Percentiles rank a stretch among this genome's conserved stretches.
phyloP scores from a whole-genome alignment of 2,113 vertebrate genomes.

The Euleptes europaea region DNA sequence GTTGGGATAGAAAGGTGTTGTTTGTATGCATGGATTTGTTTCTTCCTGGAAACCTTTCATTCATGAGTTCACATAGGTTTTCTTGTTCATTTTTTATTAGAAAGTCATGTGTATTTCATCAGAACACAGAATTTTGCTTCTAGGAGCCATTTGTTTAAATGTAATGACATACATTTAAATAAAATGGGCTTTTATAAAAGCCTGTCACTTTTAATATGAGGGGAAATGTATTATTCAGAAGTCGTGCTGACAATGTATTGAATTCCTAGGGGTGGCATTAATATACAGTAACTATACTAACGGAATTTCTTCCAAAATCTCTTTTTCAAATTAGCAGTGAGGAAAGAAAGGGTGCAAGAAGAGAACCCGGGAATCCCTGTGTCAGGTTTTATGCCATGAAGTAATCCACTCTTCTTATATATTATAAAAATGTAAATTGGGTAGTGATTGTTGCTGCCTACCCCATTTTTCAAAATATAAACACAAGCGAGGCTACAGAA shows the following conservation, averaged over 20 bases:
- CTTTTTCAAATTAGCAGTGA: conserved; percentile 56
- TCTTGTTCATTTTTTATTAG: not conserved
- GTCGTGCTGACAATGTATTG: conserved; percentile 55
- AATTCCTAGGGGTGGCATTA: conserved; percentile 55
- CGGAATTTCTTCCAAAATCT: conserved; percentile 63
- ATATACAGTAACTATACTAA: conserved; percentile 59
- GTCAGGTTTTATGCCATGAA: conserved; percentile 60
- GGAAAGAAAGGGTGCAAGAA: conserved; percentile 40
- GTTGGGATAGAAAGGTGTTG: no score
- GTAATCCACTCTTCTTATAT: conserved; percentile 66
- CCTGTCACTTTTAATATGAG: conserved; percentile 55
- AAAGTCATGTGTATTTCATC: not conserved
- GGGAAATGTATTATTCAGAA: conserved; percentile 64
- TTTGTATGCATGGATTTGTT: not conserved
- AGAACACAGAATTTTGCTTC: conserved; percentile 48
- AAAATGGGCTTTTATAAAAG: conserved; percentile 56
- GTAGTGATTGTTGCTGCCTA: conserved; percentile 56
- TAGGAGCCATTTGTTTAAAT: conserved; percentile 64
- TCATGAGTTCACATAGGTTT: not conserved
- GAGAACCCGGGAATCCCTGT: conserved; percentile 61
- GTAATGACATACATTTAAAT: conserved; percentile 56
- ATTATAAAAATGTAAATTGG: conserved; percentile 73
- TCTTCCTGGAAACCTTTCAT: not conserved
- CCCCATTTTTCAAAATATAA: conserved; percentile 62
- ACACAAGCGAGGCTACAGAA: conserved; percentile 44